Evolutionary conservation across 2,797 vertebrate genomes (phyloP), one percentile per base, ranked within the genome.

Genomic region (Thunnus albacares): DNA sequence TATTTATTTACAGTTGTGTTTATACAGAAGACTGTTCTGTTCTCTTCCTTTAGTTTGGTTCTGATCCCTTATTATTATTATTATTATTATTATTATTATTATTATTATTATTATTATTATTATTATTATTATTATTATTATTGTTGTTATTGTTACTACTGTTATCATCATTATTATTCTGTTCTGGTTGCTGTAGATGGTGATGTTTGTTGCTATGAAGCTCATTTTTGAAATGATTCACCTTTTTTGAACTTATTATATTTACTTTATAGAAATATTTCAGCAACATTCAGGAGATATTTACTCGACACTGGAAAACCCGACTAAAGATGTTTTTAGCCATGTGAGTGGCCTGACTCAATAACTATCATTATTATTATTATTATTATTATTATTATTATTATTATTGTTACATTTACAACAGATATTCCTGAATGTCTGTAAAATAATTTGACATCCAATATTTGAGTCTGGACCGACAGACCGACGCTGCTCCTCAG

Each of bases 1-100:
- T 83, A 60, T 80, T 80, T 76, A 49, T 63, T 47, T n/a, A 7
- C 60, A 53, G 83, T 58, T 82, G 76, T 75, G 6, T 52, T 80
- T 74, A 28, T 71, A n/a, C 60, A 20, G 67, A 7, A 33, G 30
- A 33, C 28, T 28, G 28, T 33, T 6, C 5, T 5, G 22, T 33
- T 68, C 41, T 70, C 57, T 24, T 47, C 38, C 52, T 68, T 57
- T 11, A 47, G 13, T 75, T 81, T 63, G 61, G 45, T 75, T 38
- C 41, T 43, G 41, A 33, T 33, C 30, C 28, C 28, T 6, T 6
- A 33, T 33, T 33, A 33, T 33, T 33, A 33, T 43, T 45, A 65
- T 35, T 45, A 65, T 15, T 4, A 33, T 22, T 64, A 62, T 74
- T 67, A n/a, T 58, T 76, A 30, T 30, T 30, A 5, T 74, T 67